phyloP scores from a whole-genome alignment of 2,888 invertebrate species.

The Eueremaeus valkanovi region DNA sequence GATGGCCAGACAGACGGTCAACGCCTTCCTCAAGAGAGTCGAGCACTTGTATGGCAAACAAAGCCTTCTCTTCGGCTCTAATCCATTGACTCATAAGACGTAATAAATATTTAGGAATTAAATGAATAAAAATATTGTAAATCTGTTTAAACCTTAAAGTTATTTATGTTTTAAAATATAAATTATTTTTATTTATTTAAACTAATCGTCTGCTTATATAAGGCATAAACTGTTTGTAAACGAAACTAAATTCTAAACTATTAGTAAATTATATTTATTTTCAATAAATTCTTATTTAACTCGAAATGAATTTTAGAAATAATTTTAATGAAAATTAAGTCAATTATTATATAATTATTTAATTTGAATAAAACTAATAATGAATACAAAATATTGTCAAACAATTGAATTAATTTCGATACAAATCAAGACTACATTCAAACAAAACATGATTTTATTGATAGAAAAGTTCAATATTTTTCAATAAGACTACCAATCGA shows the following conservation, averaged over 20 bases:
- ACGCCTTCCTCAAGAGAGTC: slow-evolving; percentile 84
- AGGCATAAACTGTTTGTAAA: no score
- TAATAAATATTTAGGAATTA: neutral
- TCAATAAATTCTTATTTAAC: no score
- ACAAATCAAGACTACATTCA: neutral
- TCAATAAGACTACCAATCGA: neutral
- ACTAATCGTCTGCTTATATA: no score
- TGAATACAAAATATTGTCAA: no score
- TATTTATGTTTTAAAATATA: neutral
- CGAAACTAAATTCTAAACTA: no score
- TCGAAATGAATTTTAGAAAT: neutral
- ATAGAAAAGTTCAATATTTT: neutral
- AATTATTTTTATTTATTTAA: no score
- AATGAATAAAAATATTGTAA: no score
- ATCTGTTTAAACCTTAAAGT: neutral
- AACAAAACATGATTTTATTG: slow-evolving; percentile 10
- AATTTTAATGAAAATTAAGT: neutral
- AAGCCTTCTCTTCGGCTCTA: neutral
- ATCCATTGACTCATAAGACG: slow-evolving; percentile 14
- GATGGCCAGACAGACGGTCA: slow-evolving; percentile 92
- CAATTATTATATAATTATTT: no score
- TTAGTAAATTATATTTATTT: no score
- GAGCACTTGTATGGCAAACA: slow-evolving; percentile 65
- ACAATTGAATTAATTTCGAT: neutral
- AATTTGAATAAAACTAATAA: no score